These are phyloP conservation scores for Anniella stebbinsi DNA, from an alignment of 2,797 vertebrate genomes.

Conservation along the genomic window DNA sequence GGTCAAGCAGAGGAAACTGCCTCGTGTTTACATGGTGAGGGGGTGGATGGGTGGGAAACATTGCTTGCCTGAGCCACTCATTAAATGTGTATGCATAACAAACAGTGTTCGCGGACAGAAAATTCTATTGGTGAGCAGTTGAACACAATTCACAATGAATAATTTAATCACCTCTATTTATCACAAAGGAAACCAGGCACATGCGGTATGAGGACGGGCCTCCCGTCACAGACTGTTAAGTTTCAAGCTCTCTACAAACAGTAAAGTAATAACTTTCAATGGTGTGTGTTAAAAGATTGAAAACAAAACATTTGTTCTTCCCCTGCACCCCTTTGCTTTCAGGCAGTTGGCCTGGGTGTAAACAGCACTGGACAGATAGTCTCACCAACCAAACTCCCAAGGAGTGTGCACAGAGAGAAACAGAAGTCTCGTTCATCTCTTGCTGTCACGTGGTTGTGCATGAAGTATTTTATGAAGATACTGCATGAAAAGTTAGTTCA, in stretches of 20 bases:
- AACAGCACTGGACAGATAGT: not conserved
- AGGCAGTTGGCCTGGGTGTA: not conserved
- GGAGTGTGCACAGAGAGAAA: not conserved
- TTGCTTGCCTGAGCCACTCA: constrained; percentile 35
- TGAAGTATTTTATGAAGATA: not conserved
- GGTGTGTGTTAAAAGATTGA: constrained; percentile 14
- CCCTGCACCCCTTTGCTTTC: not conserved
- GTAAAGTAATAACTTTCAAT: not conserved
- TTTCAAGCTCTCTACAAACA: constrained; percentile 14
- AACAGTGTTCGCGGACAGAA: constrained; percentile 34
- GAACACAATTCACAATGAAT: constrained; percentile 43
- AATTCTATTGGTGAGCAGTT: constrained; percentile 35
- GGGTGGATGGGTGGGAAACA: not conserved
- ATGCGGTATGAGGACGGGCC: constrained; percentile 11
- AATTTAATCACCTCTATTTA: constrained; percentile 50
- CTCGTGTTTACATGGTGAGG: not conserved
- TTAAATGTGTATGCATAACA: constrained; percentile 42
- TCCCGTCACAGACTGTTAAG: constrained; percentile 18
- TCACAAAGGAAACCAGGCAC: constrained; percentile 37
- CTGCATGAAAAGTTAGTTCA: accelerated
- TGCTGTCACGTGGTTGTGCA: accelerated
- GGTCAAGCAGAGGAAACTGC: constrained; percentile 31
- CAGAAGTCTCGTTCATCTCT: not conserved
- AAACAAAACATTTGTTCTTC: not conserved
- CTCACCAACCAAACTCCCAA: not conserved